A percentile compares a stretch with the other conserved stretches of the same genome.
phyloP scores from a whole-genome alignment of 2,797 vertebrate species.

The Siniperca obscura region DNA sequence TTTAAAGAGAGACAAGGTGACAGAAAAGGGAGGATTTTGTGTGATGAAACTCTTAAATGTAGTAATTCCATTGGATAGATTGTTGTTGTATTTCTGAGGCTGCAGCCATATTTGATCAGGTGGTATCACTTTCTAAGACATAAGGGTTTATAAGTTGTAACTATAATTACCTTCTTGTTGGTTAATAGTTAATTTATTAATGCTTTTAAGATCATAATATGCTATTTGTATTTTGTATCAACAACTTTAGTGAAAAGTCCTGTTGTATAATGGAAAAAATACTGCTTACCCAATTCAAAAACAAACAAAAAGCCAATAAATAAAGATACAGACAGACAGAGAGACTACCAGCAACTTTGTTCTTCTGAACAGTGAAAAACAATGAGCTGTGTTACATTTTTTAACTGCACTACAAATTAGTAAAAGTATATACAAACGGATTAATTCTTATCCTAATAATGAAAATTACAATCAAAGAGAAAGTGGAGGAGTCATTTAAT shows the following conservation, averaged over 20 bases:
- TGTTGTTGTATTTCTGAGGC: too few species aligned
- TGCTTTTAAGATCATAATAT: not conserved
- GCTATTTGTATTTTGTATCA: not conserved
- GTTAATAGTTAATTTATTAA: not conserved
- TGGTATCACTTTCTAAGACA: not conserved
- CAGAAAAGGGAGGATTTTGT: not conserved
- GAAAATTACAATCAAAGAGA: not conserved
- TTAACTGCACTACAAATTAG: not conserved
- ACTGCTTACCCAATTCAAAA: not conserved
- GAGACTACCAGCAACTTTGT: not conserved
- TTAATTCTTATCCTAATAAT: not conserved
- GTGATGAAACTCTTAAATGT: not conserved
- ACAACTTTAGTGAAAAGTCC: not conserved
- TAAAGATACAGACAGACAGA: not conserved
- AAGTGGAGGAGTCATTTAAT: not conserved
- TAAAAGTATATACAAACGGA: not conserved
- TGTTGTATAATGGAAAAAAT: not conserved
- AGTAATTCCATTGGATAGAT: not conserved
- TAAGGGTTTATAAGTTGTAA: not conserved
- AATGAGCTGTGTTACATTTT: not conserved
- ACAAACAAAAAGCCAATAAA: not conserved
- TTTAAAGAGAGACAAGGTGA: not conserved
- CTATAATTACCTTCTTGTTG: not conserved
- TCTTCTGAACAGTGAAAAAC: not conserved
- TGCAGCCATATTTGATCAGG: not conserved